phyloP scores from a whole-genome alignment of 2,888 invertebrate genomes.

The Philereme vetulata region DNA sequence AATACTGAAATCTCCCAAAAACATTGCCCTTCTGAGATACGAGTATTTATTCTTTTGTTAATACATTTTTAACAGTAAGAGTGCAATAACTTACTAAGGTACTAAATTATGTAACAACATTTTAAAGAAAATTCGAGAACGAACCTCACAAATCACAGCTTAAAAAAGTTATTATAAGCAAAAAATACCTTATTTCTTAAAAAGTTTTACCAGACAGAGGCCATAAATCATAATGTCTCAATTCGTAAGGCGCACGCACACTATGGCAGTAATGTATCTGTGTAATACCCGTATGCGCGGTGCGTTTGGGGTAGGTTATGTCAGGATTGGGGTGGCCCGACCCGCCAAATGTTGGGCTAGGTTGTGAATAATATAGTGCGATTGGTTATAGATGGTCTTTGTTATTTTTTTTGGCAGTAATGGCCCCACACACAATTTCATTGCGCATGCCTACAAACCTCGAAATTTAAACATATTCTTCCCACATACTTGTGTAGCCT shows the following conservation, averaged over 20 bases:
- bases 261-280: slow-evolving; percentile 31
- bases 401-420: slow-evolving; percentile 1
- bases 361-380: slow-evolving; percentile 67
- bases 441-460: no score
- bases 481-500: no score
- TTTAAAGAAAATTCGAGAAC: background rate
- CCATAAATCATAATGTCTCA: slow-evolving; percentile 35
- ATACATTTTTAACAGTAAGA: no score
- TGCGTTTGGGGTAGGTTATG: slow-evolving; percentile 77
- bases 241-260: slow-evolving; percentile 36
- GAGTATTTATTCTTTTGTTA: no score
- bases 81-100: no score
- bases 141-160: background rate
- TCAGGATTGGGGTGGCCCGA: slow-evolving; percentile 73
- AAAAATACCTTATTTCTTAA: slow-evolving; percentile 11
- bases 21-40: no score
- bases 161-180: slow-evolving; percentile 12
- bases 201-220: slow-evolving; percentile 20
- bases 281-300: slow-evolving; percentile 28
- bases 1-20: no score
- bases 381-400: slow-evolving; percentile 47
- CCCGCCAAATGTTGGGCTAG: slow-evolving; percentile 76
- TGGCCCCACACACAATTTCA: no score
- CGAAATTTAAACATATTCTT: no score
- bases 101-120: no score